phyloP scores from a whole-genome alignment of 1,140 invertebrate genomes.

The Drosophila kohkoa region DNA sequence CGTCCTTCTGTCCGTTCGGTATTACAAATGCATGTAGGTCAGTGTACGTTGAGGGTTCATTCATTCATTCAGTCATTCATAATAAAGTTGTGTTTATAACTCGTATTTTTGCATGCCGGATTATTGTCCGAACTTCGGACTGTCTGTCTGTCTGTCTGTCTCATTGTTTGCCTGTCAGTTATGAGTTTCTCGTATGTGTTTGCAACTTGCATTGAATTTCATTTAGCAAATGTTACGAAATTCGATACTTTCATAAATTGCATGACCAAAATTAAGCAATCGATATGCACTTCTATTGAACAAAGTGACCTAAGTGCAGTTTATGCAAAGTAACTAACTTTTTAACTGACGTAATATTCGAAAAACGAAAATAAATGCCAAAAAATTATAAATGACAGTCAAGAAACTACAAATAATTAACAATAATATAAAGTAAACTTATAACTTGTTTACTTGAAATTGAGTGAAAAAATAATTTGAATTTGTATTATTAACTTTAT shows the following conservation, averaged over 20 bases:
- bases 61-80: conserved; percentile 35
- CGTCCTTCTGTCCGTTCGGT: neutral
- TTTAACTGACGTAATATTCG: neutral
- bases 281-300: conserved; percentile 24
- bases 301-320: conserved; percentile 4
- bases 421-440: too few species aligned
- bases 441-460: too few species aligned
- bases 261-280: conserved; percentile 28
- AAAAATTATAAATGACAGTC: too few species aligned
- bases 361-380: neutral
- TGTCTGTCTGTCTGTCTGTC: conserved; percentile 31
- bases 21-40: conserved; percentile 33
- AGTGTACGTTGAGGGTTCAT: conserved; percentile 57
- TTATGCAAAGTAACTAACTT: neutral
- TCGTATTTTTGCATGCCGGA: conserved; percentile 57
- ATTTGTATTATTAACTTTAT: too few species aligned
- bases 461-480: too few species aligned
- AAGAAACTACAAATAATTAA: too few species aligned
- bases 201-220: conserved; percentile 69
- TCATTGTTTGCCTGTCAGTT: conserved; percentile 51
- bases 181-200: conserved; percentile 31
- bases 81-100: conserved; percentile 23
- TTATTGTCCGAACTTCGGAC: conserved; percentile 31
- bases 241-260: conserved; percentile 64
- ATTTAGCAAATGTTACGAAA: conserved; percentile 72